Base-by-base conservation (phyloP, 2,113 vertebrate species). In the Thalassoma bifasciatum region DNA sequence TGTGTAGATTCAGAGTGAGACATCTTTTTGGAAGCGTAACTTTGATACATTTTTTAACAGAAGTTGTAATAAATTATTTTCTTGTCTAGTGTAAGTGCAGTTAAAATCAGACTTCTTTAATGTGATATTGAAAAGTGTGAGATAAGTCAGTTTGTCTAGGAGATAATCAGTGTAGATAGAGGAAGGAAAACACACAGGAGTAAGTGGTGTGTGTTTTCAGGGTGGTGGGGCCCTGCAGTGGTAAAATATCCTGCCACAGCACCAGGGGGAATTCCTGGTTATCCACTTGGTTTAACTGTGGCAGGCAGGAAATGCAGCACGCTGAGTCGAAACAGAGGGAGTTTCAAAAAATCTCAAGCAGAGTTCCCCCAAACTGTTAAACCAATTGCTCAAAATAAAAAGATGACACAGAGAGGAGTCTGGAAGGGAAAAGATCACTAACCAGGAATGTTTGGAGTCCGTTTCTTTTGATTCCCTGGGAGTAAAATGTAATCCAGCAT, bases 401-500 rank as follows among this genome's bases (percentile, higher is more conserved):
- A 36, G 8, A 70, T 3, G 44, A 14, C 19, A 30, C 30, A 30
- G 30, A 30, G 62, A 69, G 10, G 10, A 37, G 22, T 1, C 1
- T 5, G 2, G 49, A 49, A n/a, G 9, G 54, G 16, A 36, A 21
- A 58, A 50, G 24, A 36, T 60, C 49, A 91, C 91, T 53, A 47
- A 93, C 92, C 90, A 37, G 58, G n/a, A 75, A 71, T 47, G 52
- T 17, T 11, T 38, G 49, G 40, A 70, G 54, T 82, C 83, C 66
- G 17, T 75, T 54, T 78, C 63, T 71, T 62, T 53, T 57, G 60
- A 73, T 69, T 85, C 53, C 68, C 73, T 81, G 47, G 24, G 1
- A 26, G 58, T 54, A 58, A 72, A 84, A 71, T 75, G 0, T 81
- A 64, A 84, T 88, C 81, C 83, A 81, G 75, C 87, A 92, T 89